Evolutionary conservation across 2,888 invertebrate species (phyloP).

Genomic region (Melanargia galathea): DNA sequence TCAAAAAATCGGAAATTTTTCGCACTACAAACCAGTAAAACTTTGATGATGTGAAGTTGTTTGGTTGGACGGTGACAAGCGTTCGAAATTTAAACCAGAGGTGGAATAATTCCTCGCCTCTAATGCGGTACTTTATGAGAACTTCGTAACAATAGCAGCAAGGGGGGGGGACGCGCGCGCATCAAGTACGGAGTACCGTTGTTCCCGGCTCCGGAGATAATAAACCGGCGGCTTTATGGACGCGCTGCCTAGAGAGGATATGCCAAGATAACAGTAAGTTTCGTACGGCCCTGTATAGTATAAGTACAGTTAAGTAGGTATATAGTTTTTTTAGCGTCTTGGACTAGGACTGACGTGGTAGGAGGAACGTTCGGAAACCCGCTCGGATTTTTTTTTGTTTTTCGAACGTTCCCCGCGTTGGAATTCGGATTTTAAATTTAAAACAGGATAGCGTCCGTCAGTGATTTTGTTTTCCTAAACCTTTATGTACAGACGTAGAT

Average conservation of each 20-base stretch:
- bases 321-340: constrained; percentile 64
- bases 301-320: constrained; percentile 60
- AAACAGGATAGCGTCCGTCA: not conserved
- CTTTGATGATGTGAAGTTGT: constrained; percentile 26
- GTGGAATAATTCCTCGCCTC: constrained; percentile 76
- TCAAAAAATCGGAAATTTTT: constrained; percentile 11
- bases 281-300: constrained; percentile 74
- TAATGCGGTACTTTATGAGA: constrained; percentile 78
- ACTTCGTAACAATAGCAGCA: constrained; percentile 82
- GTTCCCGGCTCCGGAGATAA: constrained; percentile 45
- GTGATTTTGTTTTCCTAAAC: not conserved
- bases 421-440: constrained; percentile 18
- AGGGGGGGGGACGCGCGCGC: constrained; percentile 76
- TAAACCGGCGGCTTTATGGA: constrained; percentile 72
- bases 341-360: constrained; percentile 49
- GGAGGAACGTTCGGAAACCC: constrained; percentile 28
- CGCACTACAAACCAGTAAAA: constrained; percentile 52
- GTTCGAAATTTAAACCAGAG: constrained; percentile 67
- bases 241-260: constrained; percentile 82
- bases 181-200: constrained; percentile 67
- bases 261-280: constrained; percentile 84
- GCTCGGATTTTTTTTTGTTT: constrained; percentile 20
- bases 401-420: constrained; percentile 4
- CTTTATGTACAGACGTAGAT: no score
- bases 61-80: constrained; percentile 49